A percentile compares a stretch with the other conserved stretches of the same genome.
phyloP scores from a whole-genome alignment of 1,140 invertebrate species.

The Archegozetes longisetosus region DNA sequence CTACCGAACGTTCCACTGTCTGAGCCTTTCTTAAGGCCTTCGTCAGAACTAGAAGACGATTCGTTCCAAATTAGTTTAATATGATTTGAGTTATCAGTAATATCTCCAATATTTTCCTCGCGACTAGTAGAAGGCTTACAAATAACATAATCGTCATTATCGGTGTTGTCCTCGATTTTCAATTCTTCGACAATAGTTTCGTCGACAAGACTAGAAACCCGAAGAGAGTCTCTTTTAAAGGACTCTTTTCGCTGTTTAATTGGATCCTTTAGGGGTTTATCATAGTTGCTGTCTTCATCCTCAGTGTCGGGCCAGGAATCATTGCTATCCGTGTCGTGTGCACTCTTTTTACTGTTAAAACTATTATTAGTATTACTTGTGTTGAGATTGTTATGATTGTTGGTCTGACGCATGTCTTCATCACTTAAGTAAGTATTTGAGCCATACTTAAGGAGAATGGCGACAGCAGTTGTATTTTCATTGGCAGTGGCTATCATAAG shows the following conservation, averaged over 20 bases:
- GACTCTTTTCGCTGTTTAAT: not conserved
- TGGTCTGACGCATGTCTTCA: not conserved
- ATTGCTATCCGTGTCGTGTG: not conserved
- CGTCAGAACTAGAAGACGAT: not conserved
- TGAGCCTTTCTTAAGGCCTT: too few species aligned
- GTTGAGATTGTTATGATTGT: not conserved
- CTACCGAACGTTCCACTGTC: not conserved
- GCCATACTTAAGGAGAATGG: not conserved
- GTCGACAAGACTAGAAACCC: not conserved
- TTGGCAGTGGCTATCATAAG: slow-evolving; percentile 4
- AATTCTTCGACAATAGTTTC: not conserved
- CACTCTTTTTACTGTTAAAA: not conserved
- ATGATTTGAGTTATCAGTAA: not conserved
- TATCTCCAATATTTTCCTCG: not conserved
- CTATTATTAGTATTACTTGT: not conserved
- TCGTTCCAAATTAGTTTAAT: not conserved
- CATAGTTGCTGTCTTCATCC: not conserved
- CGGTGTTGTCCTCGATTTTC: not conserved
- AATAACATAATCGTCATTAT: not conserved
- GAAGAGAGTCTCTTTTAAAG: not conserved
- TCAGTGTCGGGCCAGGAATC: not conserved
- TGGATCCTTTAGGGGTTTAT: not conserved
- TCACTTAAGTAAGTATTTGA: not conserved
- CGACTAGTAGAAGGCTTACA: not conserved
- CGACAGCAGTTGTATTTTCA: not conserved